phyloP scores from a whole-genome alignment of 2,888 invertebrate species.

The Hylaea fasciaria region DNA sequence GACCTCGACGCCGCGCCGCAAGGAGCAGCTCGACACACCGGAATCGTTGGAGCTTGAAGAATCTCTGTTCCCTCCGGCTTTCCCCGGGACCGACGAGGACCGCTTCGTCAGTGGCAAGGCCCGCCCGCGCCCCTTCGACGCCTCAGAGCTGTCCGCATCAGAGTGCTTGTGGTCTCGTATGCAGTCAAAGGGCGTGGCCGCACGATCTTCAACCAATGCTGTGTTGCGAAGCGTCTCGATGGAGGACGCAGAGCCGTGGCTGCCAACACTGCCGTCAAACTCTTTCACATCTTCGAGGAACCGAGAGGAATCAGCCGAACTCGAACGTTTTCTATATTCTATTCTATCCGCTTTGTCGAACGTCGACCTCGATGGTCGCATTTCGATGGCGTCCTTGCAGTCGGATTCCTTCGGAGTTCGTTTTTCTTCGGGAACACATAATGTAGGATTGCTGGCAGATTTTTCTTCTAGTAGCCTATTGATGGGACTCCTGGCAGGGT shows the following conservation, averaged over 20 bases:
- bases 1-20: constrained; percentile 78
- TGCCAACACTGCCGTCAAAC: constrained; percentile 73
- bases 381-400: constrained; percentile 21
- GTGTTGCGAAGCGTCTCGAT: constrained; percentile 78
- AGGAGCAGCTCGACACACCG: constrained; percentile 89
- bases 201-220: constrained; percentile 55
- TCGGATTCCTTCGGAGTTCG: constrained; percentile 20
- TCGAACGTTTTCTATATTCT: constrained; percentile 85
- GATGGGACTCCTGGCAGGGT: constrained; percentile 62
- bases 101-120: constrained; percentile 48
- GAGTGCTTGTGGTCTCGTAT: constrained; percentile 62
- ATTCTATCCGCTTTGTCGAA: constrained; percentile 48
- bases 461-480: constrained; percentile 79
- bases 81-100: constrained; percentile 85
- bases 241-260: constrained; percentile 76
- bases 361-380: constrained; percentile 28
- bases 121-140: constrained; percentile 54
- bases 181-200: constrained; percentile 70
- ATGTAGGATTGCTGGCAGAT: constrained; percentile 89
- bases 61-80: constrained; percentile 88
- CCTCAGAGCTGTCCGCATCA: constrained; percentile 75
- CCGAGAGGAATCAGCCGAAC: constrained; percentile 90
- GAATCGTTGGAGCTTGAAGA: constrained; percentile 93
- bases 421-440: constrained; percentile 72
- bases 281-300: constrained; percentile 87